phyloP scores from a whole-genome alignment of 2,888 invertebrate species.

The Morpho helenor region DNA sequence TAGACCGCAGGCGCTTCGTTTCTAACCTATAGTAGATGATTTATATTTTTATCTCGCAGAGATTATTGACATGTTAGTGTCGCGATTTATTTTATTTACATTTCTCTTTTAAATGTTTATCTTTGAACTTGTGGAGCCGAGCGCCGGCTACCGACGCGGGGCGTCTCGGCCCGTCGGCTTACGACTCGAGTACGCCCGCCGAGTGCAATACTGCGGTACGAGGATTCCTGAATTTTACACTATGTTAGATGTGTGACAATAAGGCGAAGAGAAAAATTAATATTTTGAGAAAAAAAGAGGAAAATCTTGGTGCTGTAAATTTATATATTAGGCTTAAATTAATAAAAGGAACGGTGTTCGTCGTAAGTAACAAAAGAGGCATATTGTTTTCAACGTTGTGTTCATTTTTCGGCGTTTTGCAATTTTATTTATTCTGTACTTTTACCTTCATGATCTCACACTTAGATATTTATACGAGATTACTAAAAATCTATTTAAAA shows the following conservation, averaged over 20 bases:
- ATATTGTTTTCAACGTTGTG: constrained; percentile 74
- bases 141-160: constrained; percentile 26
- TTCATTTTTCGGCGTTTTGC: constrained; percentile 71
- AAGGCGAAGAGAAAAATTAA: constrained; percentile 71
- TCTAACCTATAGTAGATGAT: constrained; percentile 28
- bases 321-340: constrained; percentile 79
- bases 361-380: constrained; percentile 75
- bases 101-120: constrained; percentile 41
- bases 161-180: constrained; percentile 6
- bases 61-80: constrained; percentile 26
- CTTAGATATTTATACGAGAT: constrained; percentile 78
- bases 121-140: constrained; percentile 59
- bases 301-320: constrained; percentile 80
- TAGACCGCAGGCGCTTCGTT: constrained; percentile 35
- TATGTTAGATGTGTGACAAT: constrained; percentile 77
- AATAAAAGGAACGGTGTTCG: constrained; percentile 72
- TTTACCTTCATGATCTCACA: constrained; percentile 76
- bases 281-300: constrained; percentile 72
- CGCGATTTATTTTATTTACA: constrained; percentile 36
- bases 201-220: constrained; percentile 73
- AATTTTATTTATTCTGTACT: constrained; percentile 73
- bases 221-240: constrained; percentile 71
- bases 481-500: constrained; percentile 67
- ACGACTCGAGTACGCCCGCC: constrained; percentile 36
- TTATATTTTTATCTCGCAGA: constrained; percentile 30